phyloP scores from a whole-genome alignment of 1,140 invertebrate genomes.

The Latrodectus geometricus region DNA sequence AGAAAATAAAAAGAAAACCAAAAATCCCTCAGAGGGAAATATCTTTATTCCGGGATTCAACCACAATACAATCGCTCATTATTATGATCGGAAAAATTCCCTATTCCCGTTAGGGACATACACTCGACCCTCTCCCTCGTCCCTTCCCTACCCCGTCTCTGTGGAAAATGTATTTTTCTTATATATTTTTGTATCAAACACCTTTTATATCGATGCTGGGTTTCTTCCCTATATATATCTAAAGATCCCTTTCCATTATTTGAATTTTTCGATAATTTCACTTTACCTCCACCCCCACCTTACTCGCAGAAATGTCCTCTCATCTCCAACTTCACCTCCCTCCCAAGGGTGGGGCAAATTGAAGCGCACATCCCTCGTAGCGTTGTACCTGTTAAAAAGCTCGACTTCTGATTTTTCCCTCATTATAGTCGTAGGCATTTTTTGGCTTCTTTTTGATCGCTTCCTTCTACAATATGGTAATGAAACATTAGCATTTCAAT shows the following conservation, averaged over 20 bases:
- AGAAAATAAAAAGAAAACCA: conserved; percentile 18
- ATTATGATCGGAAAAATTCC: conserved; percentile 62
- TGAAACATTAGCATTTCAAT: conserved; percentile 61
- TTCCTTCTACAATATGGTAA: conserved; percentile 45
- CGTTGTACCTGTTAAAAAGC: conserved; percentile 50
- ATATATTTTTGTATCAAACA: conserved; percentile 52
- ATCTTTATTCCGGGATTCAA: conserved; percentile 58
- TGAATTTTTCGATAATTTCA: conserved; percentile 62
- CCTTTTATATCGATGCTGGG: conserved; percentile 44
- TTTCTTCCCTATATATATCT: conserved; percentile 34
- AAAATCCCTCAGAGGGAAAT: conserved; percentile 47
- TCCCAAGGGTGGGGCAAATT: conserved; percentile 39
- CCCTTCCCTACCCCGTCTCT: conserved; percentile 1
- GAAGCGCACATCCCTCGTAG: conserved; percentile 20
- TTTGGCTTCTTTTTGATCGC: conserved; percentile 8
- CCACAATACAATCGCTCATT: conserved; percentile 61
- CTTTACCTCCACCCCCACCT: conserved; percentile 13
- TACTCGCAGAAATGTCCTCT: neutral
- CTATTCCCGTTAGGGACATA: conserved; percentile 54
- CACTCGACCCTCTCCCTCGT: neutral
- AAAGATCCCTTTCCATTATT: conserved; percentile 49
- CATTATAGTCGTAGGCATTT: conserved; percentile 36
- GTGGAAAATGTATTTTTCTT: conserved; percentile 22
- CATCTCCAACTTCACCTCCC: neutral
- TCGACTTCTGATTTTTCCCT: conserved; percentile 55